phyloP scores from a whole-genome alignment of 2,797 vertebrate genomes.

The Enteromius paludinosus region DNA sequence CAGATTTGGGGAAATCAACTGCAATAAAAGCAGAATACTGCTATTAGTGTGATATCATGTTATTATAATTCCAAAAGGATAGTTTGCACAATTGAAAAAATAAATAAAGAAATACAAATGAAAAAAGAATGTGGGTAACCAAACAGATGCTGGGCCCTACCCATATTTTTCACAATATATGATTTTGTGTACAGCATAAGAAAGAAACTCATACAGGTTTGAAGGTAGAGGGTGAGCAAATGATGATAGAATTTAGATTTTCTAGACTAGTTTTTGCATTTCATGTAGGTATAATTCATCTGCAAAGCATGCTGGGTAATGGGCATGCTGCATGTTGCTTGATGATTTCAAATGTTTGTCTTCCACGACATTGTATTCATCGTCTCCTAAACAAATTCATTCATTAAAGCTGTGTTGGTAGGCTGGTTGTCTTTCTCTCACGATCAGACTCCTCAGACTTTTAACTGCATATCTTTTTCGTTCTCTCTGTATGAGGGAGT shows the following conservation, averaged over 20 bases:
- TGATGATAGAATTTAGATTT: not conserved
- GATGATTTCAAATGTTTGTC: not conserved
- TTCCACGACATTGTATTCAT: not conserved
- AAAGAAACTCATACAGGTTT: not conserved
- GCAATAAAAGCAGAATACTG: not conserved
- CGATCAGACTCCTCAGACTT: not conserved
- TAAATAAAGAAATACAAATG: too few species aligned
- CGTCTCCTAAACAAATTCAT: not conserved
- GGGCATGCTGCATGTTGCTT: not conserved
- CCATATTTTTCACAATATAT: not conserved
- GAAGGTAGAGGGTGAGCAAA: not conserved
- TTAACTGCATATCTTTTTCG: conserved; percentile 2
- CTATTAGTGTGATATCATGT: not conserved
- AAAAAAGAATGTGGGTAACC: not conserved
- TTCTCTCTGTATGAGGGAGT: conserved; percentile 61
- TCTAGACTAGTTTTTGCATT: too few species aligned
- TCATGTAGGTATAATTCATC: not conserved
- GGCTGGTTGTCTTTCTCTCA: conserved; percentile 8
- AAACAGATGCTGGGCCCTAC: not conserved
- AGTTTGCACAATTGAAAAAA: not conserved
- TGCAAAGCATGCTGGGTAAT: not conserved
- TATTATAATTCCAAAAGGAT: not conserved
- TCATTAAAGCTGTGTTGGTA: not conserved
- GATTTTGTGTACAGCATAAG: not conserved
- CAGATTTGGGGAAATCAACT: not conserved